Evolutionary conservation across 64 coral and sea anemone species (phyloP).

Genomic region (Dendrophyllia cribrosa): DNA sequence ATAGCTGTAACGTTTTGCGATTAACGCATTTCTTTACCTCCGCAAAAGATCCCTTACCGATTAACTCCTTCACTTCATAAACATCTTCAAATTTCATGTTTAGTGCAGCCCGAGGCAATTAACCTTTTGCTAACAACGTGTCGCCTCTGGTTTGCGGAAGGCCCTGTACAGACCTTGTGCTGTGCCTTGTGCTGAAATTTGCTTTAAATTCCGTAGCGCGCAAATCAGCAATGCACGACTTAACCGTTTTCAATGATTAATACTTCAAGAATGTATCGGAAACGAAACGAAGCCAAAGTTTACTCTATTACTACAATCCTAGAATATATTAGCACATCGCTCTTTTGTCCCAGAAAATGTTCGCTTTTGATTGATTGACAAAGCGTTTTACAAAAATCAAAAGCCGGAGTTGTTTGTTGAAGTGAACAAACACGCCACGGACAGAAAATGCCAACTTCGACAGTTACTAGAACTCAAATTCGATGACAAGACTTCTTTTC

Average conservation of each 20-base stretch:
- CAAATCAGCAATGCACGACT: background rate
- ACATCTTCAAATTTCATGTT: conserved; percentile 81
- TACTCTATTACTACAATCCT: conserved; percentile 9
- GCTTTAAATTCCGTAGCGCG: background rate
- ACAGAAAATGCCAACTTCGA: conserved; percentile 33
- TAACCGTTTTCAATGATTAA: background rate
- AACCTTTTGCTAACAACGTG: background rate
- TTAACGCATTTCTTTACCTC: conserved; percentile 87
- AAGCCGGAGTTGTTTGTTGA: conserved; percentile 30
- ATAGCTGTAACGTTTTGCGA: conserved; percentile 73
- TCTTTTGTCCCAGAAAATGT: conserved; percentile 24
- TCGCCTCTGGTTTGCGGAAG: background rate
- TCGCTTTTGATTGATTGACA: conserved; percentile 49
- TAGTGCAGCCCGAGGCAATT: background rate
- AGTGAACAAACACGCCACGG: conserved; percentile 5
- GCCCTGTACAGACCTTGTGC: background rate
- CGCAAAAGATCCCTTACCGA: conserved; percentile 88
- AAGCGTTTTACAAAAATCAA: conserved; percentile 35
- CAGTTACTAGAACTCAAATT: background rate
- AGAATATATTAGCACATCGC: conserved; percentile 32
- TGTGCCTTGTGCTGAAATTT: background rate
- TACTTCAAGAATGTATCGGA: conserved; percentile 39
- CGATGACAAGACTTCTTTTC: background rate
- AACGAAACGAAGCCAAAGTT: background rate
- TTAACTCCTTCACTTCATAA: conserved; percentile 78